phyloP scores from a whole-genome alignment of 2,113 vertebrate genomes.

The Circaetus cinerascens region DNA sequence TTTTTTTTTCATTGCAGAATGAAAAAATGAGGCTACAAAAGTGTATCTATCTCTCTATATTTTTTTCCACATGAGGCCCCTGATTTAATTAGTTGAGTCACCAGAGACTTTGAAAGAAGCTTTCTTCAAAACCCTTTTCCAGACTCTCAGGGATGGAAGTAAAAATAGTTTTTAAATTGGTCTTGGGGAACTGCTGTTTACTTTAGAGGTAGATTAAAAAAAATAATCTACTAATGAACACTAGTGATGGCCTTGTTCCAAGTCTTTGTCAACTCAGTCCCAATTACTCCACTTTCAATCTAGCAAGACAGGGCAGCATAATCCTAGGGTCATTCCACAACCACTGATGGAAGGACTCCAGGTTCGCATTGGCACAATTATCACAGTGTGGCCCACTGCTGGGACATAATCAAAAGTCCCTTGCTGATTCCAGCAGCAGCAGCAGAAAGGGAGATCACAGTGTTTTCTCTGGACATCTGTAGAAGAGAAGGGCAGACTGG shows the following conservation, averaged over 20 bases:
- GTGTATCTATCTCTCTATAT: not conserved
- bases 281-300: not conserved
- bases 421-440: not conserved
- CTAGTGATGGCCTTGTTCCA: not conserved
- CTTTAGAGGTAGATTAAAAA: not conserved
- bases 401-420: not conserved
- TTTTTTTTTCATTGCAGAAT: not conserved
- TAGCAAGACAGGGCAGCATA: not conserved
- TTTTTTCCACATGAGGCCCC: not conserved
- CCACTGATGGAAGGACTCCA: not conserved
- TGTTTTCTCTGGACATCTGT: not conserved
- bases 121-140: not conserved
- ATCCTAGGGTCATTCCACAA: not conserved
- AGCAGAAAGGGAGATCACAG: not conserved
- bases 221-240: not conserved
- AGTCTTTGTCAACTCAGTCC: not conserved
- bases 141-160: not conserved
- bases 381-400: not conserved
- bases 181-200: not conserved
- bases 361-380: not conserved
- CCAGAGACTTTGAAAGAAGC: not conserved
- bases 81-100: slow-evolving; percentile 1
- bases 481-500: not conserved
- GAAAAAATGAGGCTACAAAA: not conserved
- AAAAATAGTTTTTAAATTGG: slow-evolving; percentile 31